These are phyloP conservation scores for Helicoverpa assulta DNA, from an alignment of 2,888 invertebrate species.

Conservation along the genomic window DNA sequence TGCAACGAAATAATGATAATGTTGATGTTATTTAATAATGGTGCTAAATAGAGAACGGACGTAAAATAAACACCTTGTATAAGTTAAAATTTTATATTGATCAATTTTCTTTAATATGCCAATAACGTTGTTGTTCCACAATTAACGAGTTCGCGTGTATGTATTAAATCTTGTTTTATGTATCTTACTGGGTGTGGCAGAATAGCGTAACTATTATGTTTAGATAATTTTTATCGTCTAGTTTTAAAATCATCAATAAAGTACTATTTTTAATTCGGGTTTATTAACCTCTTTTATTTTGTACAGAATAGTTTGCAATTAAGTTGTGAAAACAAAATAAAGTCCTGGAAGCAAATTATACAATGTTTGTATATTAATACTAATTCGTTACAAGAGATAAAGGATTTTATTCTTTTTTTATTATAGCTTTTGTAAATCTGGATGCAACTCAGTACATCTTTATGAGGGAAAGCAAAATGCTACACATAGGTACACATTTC, in stretches of 20 bases:
- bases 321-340: neutral
- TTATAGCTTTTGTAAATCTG: too few species aligned
- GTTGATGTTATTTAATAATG: conserved; percentile 43
- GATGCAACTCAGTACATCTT: too few species aligned
- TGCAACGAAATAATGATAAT: conserved; percentile 49
- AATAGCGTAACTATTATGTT: conserved; percentile 25
- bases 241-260: conserved; percentile 21
- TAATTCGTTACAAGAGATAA: too few species aligned
- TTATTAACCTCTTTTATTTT: conserved; percentile 25
- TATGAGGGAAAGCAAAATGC: too few species aligned
- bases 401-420: too few species aligned
- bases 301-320: neutral
- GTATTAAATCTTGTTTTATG: conserved; percentile 48
- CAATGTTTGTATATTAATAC: too few species aligned
- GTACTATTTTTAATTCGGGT: conserved; percentile 21
- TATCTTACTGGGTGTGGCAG: conserved; percentile 39
- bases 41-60: conserved; percentile 38
- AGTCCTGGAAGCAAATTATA: too few species aligned
- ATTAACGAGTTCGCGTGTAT: conserved; percentile 42
- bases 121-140: conserved; percentile 48
- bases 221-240: conserved; percentile 38
- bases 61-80: conserved; percentile 52
- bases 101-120: conserved; percentile 55
- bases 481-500: neutral
- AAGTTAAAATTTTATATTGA: conserved; percentile 43